These are phyloP conservation scores for Forpus xanthops DNA, from an alignment of 2,797 vertebrate genomes.

Conservation along the genomic window DNA sequence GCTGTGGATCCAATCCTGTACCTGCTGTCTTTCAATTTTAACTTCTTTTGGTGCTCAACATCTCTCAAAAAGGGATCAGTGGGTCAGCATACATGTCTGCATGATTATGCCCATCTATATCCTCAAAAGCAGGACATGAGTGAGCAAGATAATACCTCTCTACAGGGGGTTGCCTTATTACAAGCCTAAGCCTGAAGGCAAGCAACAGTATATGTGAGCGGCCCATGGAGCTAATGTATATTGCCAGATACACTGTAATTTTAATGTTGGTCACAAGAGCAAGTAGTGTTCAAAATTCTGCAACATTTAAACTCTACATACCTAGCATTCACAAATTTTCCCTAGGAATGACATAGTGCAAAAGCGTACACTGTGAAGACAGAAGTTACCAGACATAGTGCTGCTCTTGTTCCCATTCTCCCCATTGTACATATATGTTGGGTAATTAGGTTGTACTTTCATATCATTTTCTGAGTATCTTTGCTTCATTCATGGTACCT, in stretches of 20 bases:
- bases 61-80: background rate
- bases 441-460: background rate
- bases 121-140: background rate
- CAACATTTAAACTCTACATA: background rate
- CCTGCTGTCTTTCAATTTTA: background rate
- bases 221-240: background rate
- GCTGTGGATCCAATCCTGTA: background rate
- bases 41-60: background rate
- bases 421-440: background rate
- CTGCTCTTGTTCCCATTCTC: background rate
- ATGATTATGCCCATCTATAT: background rate
- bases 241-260: background rate
- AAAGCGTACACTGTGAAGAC: background rate
- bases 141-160: background rate
- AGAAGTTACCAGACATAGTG: background rate
- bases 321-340: background rate
- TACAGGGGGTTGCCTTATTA: background rate
- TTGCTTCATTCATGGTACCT: background rate
- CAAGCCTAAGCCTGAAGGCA: background rate
- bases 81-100: background rate
- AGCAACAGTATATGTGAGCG: background rate
- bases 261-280: background rate
- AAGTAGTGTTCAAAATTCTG: background rate
- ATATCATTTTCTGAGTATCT: background rate
- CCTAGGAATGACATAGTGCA: background rate